Conservation (phyloP, 2,888 invertebrate genomes). For the Mycalesis mineus region DNA sequence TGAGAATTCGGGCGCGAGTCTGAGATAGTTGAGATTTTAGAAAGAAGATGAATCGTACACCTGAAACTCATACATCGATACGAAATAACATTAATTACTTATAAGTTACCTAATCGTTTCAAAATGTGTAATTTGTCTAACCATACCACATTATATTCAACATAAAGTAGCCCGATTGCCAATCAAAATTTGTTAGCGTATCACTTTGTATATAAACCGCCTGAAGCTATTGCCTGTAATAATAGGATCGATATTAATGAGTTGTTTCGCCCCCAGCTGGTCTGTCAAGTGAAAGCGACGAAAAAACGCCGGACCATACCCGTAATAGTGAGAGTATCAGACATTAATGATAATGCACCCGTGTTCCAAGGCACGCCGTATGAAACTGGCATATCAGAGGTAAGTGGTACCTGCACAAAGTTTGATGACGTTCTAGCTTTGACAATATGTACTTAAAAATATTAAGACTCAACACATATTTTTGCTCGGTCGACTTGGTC, state of each 20-base stretch:
- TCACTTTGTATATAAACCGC: conserved; percentile 13
- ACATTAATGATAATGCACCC: conserved; percentile 94
- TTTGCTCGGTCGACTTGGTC: no score
- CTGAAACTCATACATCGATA: no score
- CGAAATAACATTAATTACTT: neutral
- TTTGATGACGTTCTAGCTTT: no score
- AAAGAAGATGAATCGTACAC: no score
- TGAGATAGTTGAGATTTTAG: no score
- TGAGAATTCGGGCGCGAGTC: no score
- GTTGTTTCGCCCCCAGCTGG: conserved; percentile 79
- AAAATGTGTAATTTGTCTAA: conserved; percentile 13
- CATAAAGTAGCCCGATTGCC: conserved; percentile 20
- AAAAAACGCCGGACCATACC: conserved; percentile 91
- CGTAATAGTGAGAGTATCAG: conserved; percentile 92
- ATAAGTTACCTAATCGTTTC: neutral
- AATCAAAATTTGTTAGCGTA: conserved; percentile 23
- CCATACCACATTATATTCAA: conserved; percentile 12
- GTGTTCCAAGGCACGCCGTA: conserved; percentile 90
- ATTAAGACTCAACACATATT: no score
- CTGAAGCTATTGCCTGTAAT: conserved; percentile 15
- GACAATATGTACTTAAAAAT: no score
- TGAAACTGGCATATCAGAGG: conserved; percentile 90
- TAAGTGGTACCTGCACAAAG: conserved; percentile 47
- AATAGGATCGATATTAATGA: conserved; percentile 23
- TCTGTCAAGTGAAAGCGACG: conserved; percentile 88